These are phyloP conservation scores for Thunnus thynnus DNA, from an alignment of 2,113 vertebrate species.

Conservation along the genomic window DNA sequence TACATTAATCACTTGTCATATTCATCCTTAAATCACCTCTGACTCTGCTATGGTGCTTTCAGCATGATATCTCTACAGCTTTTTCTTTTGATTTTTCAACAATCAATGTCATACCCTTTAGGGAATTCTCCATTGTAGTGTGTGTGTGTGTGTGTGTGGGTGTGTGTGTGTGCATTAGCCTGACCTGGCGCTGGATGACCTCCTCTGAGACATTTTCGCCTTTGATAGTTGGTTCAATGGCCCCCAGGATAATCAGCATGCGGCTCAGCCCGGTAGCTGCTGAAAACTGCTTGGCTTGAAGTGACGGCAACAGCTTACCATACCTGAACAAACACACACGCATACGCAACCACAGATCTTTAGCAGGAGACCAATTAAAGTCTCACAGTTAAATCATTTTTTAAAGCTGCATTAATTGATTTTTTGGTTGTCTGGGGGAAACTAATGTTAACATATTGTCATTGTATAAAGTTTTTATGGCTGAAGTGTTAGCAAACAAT, in stretches of 20 bases:
- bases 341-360: not conserved
- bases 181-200: conserved; percentile 85
- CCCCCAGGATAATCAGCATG: conserved; percentile 85
- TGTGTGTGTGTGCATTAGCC: conserved; percentile 29
- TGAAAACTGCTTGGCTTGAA: conserved; percentile 85
- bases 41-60: not conserved
- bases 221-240: conserved; percentile 77
- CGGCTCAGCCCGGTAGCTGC: conserved; percentile 86
- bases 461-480: too few species aligned
- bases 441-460: too few species aligned
- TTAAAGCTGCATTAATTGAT: not conserved
- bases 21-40: conserved; percentile 3
- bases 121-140: not conserved
- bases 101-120: conserved; percentile 9
- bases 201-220: conserved; percentile 81
- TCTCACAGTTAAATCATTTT: not conserved
- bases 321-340: conserved; percentile 78
- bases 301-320: conserved; percentile 81
- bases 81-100: not conserved
- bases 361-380: not conserved
- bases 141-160: conserved; percentile 30
- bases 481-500: not conserved
- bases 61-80: not conserved
- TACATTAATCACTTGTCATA: not conserved
- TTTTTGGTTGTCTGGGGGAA: not conserved